Conservation (phyloP, 2,113 vertebrate genomes). For the Poeciliopsis occidentalis region DNA sequence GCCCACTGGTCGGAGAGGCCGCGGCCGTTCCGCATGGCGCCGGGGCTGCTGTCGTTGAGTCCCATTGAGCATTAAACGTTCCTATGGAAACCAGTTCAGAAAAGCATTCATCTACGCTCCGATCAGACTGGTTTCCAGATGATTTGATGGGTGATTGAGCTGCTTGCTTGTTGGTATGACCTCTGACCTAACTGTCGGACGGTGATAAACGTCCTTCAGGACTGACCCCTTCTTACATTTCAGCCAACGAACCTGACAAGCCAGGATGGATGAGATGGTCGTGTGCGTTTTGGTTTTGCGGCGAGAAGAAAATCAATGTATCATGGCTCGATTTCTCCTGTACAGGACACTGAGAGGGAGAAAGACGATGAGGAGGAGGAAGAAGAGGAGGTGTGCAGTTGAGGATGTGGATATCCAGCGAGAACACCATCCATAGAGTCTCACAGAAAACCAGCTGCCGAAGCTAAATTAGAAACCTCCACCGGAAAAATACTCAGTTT, state of each 20-base stretch:
- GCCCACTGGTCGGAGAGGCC: conserved; percentile 89
- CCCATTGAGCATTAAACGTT: conserved; percentile 75
- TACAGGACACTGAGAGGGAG: conserved; percentile 22
- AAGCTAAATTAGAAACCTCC: conserved; percentile 26
- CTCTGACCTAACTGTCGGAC: conserved; percentile 35
- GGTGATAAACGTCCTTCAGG: conserved; percentile 33
- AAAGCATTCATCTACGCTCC: conserved; percentile 28
- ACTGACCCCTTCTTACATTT: conserved; percentile 41
- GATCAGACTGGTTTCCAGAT: background rate
- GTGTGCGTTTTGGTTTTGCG: conserved; percentile 43
- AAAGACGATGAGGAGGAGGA: conserved; percentile 24
- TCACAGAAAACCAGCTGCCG: conserved; percentile 23
- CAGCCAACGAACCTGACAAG: conserved; percentile 44
- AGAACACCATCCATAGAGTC: conserved; percentile 56
- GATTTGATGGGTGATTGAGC: background rate
- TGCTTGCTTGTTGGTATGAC: conserved; percentile 6
- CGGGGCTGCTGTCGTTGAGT: conserved; percentile 83
- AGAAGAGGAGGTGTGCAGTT: conserved; percentile 46
- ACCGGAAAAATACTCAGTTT: background rate
- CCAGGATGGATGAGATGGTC: conserved; percentile 31
- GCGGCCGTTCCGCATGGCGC: conserved; percentile 84
- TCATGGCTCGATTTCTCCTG: conserved; percentile 56
- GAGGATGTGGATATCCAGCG: conserved; percentile 61
- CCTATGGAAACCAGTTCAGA: background rate
- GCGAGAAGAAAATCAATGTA: conserved; percentile 58